Evolutionary conservation across 2,888 invertebrate genomes (phyloP).

Genomic region (Pyrrhia umbra): DNA sequence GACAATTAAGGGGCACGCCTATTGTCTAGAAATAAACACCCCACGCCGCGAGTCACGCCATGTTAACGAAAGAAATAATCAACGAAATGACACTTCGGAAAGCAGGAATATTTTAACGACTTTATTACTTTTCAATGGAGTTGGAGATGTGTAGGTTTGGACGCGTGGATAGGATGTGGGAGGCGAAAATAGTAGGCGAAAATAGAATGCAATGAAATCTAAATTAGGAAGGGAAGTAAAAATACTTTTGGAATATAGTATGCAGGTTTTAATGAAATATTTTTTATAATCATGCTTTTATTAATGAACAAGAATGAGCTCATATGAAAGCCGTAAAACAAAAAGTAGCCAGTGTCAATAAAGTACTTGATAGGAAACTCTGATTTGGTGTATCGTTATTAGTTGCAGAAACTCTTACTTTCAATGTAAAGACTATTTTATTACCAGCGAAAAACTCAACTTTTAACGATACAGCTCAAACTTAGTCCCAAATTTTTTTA

Average conservation of each 20-base stretch:
- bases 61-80: slow-evolving; percentile 63
- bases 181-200: slow-evolving; percentile 2
- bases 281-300: too few relatives aligned
- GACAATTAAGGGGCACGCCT: slow-evolving; percentile 73
- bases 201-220: slow-evolving; percentile 23
- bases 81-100: slow-evolving; percentile 59
- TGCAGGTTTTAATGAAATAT: background rate
- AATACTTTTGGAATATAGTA: background rate
- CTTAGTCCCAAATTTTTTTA: slow-evolving; percentile 76
- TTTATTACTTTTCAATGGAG: slow-evolving; percentile 50
- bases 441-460: slow-evolving; percentile 36
- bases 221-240: background rate
- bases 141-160: slow-evolving; percentile 31
- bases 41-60: slow-evolving; percentile 59
- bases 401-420: slow-evolving; percentile 7
- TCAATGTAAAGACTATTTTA: slow-evolving; percentile 16
- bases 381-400: background rate
- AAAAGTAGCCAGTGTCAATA: background rate
- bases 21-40: slow-evolving; percentile 73
- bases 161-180: slow-evolving; percentile 25
- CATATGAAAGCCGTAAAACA: background rate
- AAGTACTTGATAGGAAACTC: background rate
- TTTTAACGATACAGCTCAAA: slow-evolving; percentile 55
- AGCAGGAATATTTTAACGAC: slow-evolving; percentile 53
- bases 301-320: too few relatives aligned